Conservation (phyloP, 2,888 invertebrate genomes). For the Onchidella celtica region DNA sequence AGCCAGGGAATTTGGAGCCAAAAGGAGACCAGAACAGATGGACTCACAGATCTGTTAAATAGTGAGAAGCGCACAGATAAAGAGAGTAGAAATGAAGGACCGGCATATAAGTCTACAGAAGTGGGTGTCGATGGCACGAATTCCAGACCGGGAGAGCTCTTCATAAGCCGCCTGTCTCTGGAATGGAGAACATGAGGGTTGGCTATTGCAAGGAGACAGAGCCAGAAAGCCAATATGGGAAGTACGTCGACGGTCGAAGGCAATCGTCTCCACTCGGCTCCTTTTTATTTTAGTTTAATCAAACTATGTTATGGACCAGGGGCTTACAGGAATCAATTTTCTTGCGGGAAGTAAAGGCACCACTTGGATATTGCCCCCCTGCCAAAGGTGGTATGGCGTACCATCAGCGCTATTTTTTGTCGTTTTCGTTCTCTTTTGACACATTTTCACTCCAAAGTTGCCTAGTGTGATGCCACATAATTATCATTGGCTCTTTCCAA, state of each 20-base stretch:
- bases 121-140: constrained; percentile 23
- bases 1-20: background rate
- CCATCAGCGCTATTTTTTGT: background rate
- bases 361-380: constrained; percentile 38
- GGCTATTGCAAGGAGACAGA: background rate
- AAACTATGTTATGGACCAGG: constrained; percentile 34
- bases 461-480: background rate
- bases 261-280: constrained; percentile 33
- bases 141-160: constrained; percentile 22
- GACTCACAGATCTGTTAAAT: background rate
- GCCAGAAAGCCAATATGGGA: constrained; percentile 38
- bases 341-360: constrained; percentile 16
- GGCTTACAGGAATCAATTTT: constrained; percentile 40
- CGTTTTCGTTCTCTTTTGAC: no score
- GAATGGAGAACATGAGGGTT: background rate
- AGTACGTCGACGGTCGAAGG: constrained; percentile 35
- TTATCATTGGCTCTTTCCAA: background rate
- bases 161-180: constrained; percentile 27
- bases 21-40: no score
- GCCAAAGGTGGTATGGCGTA: background rate
- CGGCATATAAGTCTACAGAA: constrained; percentile 5
- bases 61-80: background rate
- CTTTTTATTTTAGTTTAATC: constrained; percentile 45
- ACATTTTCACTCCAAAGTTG: background rate
- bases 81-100: background rate